Evolutionary conservation across 2,113 vertebrate genomes (phyloP).

Genomic region (Aythya baeri): DNA sequence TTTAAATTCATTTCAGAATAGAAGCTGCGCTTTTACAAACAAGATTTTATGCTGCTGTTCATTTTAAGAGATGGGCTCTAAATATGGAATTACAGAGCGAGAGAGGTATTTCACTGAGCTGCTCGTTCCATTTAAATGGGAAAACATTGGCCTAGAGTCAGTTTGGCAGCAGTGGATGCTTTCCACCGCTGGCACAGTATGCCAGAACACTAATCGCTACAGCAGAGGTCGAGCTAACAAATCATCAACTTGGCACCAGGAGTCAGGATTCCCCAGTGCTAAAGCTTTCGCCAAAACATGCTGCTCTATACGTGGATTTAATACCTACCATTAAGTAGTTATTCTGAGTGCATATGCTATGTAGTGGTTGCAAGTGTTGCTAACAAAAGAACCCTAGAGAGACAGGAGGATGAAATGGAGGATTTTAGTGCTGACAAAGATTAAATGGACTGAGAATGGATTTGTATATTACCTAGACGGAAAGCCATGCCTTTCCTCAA

Average conservation of each 20-base stretch:
- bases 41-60: not conserved
- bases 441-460: conserved; percentile 63
- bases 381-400: conserved; percentile 75
- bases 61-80: not conserved
- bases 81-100: not conserved
- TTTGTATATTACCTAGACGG: conserved; percentile 64
- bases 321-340: conserved; percentile 64
- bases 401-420: conserved; percentile 44
- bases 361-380: not conserved
- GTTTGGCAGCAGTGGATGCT: not conserved
- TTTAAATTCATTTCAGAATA: not conserved
- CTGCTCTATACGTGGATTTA: conserved; percentile 7
- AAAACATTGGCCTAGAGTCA: not conserved
- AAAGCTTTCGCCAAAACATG: conserved; percentile 2
- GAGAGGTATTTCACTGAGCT: not conserved
- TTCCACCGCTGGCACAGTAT: not conserved
- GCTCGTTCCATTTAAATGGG: not conserved
- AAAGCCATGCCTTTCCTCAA: conserved; percentile 40
- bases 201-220: not conserved
- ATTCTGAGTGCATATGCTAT: conserved; percentile 57
- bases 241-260: conserved; percentile 38
- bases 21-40: not conserved
- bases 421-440: conserved; percentile 51
- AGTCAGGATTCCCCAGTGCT: conserved; percentile 27
- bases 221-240: conserved; percentile 42